These are phyloP conservation scores for Tenualosa ilisha DNA, from an alignment of 2,797 vertebrate species.

Conservation along the genomic window DNA sequence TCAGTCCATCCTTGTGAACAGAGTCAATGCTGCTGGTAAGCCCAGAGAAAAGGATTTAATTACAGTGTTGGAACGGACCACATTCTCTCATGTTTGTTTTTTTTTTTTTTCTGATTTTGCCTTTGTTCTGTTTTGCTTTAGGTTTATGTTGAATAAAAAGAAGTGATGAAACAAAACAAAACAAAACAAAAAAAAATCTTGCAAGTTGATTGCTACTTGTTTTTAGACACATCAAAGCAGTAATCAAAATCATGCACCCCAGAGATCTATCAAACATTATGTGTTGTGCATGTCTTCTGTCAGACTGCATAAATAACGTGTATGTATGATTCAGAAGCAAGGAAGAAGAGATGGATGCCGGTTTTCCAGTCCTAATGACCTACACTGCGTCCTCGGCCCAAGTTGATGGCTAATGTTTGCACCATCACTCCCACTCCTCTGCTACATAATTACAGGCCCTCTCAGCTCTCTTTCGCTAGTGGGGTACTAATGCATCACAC, in stretches of 20 bases:
- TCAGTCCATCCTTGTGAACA: not conserved
- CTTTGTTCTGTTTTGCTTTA: not conserved
- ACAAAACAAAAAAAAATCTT: not conserved
- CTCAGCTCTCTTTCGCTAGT: constrained; percentile 3
- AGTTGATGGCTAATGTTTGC: constrained; percentile 21
- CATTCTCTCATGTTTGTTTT: not conserved
- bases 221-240: not conserved
- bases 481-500: constrained; percentile 12
- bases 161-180: not conserved
- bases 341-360: not conserved
- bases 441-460: constrained; percentile 5
- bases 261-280: not conserved
- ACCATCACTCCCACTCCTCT: constrained; percentile 8
- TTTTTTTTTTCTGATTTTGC: too few relatives aligned
- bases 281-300: not conserved
- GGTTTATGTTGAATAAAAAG: not conserved
- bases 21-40: not conserved
- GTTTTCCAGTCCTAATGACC: not conserved
- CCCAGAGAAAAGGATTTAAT: not conserved
- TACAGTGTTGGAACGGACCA: not conserved
- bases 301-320: not conserved
- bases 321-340: not conserved
- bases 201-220: not conserved
- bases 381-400: not conserved
- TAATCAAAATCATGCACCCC: not conserved